Percentiles rank a stretch among this genome's conserved stretches.
phyloP scores from a whole-genome alignment of 1,140 invertebrate species.

The Phortica variegata region DNA sequence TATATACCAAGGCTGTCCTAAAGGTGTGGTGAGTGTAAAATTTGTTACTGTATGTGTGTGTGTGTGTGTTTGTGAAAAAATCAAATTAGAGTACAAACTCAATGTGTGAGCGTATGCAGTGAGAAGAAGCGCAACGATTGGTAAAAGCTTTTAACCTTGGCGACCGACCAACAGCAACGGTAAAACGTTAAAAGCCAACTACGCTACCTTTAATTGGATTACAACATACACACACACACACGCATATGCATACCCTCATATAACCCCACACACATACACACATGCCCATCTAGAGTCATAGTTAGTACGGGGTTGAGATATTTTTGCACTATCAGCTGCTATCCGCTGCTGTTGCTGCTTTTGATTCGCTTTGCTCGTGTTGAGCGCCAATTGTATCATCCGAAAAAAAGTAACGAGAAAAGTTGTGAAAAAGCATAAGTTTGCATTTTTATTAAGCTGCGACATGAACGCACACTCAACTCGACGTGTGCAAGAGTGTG shows the following conservation, averaged over 20 bases:
- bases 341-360: too few relatives aligned
- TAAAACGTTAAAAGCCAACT: slow-evolving; percentile 49
- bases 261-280: too few relatives aligned
- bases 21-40: slow-evolving; percentile 6
- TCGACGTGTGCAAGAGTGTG: slow-evolving; percentile 9
- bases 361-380: too few relatives aligned
- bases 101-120: slow-evolving; percentile 21
- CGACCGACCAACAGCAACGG: slow-evolving; percentile 31
- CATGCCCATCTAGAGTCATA: too few relatives aligned
- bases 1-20: too few relatives aligned
- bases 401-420: slow-evolving; percentile 1
- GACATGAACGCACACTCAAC: slow-evolving; percentile 25
- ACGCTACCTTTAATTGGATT: slow-evolving; percentile 55
- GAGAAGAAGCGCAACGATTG: too few relatives aligned
- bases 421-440: slow-evolving; percentile 49
- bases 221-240: slow-evolving; percentile 17
- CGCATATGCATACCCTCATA: neutral
- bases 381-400: too few relatives aligned
- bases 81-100: slow-evolving; percentile 54
- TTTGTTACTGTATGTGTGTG: slow-evolving; percentile 8
- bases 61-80: slow-evolving; percentile 30
- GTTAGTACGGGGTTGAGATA: too few relatives aligned
- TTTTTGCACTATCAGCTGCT: too few relatives aligned
- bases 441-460: slow-evolving; percentile 53
- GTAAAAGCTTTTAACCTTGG: slow-evolving; percentile 48